Base-by-base conservation (phyloP, 2,113 vertebrate species). In the Pluvianellus socialis region DNA sequence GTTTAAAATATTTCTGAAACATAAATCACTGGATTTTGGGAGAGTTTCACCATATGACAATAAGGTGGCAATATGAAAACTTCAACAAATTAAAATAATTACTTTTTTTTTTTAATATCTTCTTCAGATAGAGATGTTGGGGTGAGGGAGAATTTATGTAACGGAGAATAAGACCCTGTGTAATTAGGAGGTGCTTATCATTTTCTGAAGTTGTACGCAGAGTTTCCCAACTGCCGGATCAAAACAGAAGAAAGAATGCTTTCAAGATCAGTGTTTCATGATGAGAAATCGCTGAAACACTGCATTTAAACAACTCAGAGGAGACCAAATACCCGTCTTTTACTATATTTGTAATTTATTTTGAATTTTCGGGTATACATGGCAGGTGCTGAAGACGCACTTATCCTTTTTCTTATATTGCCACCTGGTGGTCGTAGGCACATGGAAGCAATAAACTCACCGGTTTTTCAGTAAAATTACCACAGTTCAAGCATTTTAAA, bases 371-470 rank as follows among this genome's bases (percentile, higher is more conserved):
- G 0, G 15, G 5, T 59, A 20, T 35, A 30, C 12, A 12, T 7
- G 22, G 28, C 63, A 84, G 61, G 49, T 59, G 35, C 47, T 50
- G 13, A 21, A 86, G 44, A 59, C 1, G 3, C 0, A 0, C 15
- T 86, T 44, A 96, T 95, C 79, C 52, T 96, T 95, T 97, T 94
- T 91, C 86, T 86, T 95, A 81, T 16, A 94, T 83, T 95, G 96
- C 96, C 96, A 96, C 92, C 96, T 97, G 92, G 86, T 95, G 96
- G 96, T 65, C 40, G 17, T 32, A n/a, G n/a, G 17, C 28, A 61
- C 26, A 49, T 9, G 24, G 24, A 70, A 84, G 10, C 16, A 73
- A 66, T 7, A 56, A 74, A 52, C 11, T 42, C 47, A 24, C 21
- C 0, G 4, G 18, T 44, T 90, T 90, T 71, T 83, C 79, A 77